Percentiles rank a stretch among this genome's conserved stretches.
Evolutionary conservation across 2,888 invertebrate species (phyloP).

Genomic region (Drosophila rellima): DNA sequence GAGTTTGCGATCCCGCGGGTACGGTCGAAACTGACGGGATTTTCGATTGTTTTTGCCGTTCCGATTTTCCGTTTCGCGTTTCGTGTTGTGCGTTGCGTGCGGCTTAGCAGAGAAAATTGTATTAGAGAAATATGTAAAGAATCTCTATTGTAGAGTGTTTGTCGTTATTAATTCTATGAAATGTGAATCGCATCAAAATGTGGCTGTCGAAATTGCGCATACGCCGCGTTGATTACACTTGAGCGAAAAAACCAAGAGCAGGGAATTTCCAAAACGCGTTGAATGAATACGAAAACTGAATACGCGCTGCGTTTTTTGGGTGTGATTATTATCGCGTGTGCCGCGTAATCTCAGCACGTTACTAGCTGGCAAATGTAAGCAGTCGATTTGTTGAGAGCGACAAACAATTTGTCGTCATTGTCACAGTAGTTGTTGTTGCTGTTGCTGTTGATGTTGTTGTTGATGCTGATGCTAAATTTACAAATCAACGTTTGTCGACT

Average conservation of each 20-base stretch:
- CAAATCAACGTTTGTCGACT: slow-evolving; percentile 55
- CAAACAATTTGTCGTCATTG: slow-evolving; percentile 64
- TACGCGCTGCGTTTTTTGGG: slow-evolving; percentile 42
- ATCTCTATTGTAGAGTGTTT: slow-evolving; percentile 29
- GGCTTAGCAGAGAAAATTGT: slow-evolving; percentile 14
- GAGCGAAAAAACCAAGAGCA: slow-evolving; percentile 7
- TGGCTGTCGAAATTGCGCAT: slow-evolving; percentile 36
- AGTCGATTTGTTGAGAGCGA: slow-evolving; percentile 58
- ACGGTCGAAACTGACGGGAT: slow-evolving; percentile 85
- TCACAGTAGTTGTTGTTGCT: slow-evolving; percentile 35
- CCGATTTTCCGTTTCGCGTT: slow-evolving; percentile 45
- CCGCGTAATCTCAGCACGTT: slow-evolving; percentile 40
- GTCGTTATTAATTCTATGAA: slow-evolving; percentile 28
- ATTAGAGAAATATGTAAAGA: slow-evolving; percentile 37
- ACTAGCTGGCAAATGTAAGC: slow-evolving; percentile 68
- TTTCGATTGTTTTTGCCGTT: slow-evolving; percentile 36
- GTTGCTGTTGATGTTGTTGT: slow-evolving; percentile 11
- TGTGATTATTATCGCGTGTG: slow-evolving; percentile 59
- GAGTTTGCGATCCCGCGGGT: slow-evolving; percentile 86
- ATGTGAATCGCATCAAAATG: slow-evolving; percentile 54
- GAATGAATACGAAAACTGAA: slow-evolving; percentile 30
- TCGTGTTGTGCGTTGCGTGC: slow-evolving; percentile 39
- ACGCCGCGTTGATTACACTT: slow-evolving; percentile 41
- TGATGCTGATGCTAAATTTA: slow-evolving; percentile 45
- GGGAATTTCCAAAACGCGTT: slow-evolving; percentile 9